A percentile compares a stretch with the other conserved stretches of the same genome.
phyloP scores from a whole-genome alignment of 2,113 vertebrate genomes.

The Corvus hawaiiensis region DNA sequence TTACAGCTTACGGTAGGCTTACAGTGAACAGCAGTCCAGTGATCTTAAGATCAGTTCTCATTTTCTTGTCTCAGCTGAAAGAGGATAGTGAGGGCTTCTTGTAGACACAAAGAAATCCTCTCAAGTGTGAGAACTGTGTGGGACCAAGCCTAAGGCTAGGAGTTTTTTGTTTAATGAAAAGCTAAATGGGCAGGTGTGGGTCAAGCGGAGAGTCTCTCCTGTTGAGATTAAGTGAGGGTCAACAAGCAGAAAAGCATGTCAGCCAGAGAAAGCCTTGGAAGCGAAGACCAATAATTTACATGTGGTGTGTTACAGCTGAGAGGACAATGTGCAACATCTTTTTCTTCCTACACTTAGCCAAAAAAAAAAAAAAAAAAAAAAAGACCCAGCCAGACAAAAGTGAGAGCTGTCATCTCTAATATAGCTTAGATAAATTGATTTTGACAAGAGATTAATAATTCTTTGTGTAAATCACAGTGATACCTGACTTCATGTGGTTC shows the following conservation, averaged over 20 bases:
- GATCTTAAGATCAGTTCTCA: background rate
- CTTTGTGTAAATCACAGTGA: background rate
- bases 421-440: background rate
- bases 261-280: background rate
- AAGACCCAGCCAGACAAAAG: background rate
- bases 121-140: background rate
- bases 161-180: background rate
- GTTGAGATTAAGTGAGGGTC: background rate
- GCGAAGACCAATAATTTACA: background rate
- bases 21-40: background rate
- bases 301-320: background rate
- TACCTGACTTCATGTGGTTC: background rate
- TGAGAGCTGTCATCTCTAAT: background rate
- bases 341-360: background rate
- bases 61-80: background rate
- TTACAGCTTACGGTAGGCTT: background rate
- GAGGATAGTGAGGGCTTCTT: background rate
- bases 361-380: background rate
- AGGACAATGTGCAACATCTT: background rate
- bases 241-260: background rate
- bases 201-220: background rate
- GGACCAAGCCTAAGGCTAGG: background rate
- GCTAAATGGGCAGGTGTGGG: background rate
- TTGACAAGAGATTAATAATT: background rate
- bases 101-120: background rate